phyloP scores from a whole-genome alignment of 2,888 invertebrate species.

The Villa cingulata region DNA sequence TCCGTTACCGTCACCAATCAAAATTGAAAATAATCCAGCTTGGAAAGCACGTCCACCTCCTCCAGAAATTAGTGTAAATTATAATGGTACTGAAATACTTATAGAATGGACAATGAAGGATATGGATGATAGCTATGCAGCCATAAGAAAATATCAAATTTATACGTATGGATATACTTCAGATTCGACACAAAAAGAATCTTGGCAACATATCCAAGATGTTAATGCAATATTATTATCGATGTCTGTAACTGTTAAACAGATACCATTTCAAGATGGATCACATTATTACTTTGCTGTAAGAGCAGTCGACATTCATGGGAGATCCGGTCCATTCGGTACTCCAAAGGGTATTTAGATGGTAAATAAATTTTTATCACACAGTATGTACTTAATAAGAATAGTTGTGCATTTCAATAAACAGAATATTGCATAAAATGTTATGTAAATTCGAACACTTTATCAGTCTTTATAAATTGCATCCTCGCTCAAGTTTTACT shows the following conservation, averaged over 20 bases:
- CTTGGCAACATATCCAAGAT: constrained; percentile 92
- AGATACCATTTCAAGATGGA: constrained; percentile 82
- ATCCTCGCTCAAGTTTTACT: too few relatives aligned
- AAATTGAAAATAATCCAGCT: constrained; percentile 33
- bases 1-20: constrained; percentile 32
- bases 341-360: too few relatives aligned
- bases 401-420: too few relatives aligned
- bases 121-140: constrained; percentile 49
- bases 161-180: constrained; percentile 83
- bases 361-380: too few relatives aligned
- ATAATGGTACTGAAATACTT: constrained; percentile 72
- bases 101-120: constrained; percentile 82
- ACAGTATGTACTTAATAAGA: too few relatives aligned
- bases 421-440: too few relatives aligned
- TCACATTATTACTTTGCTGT: constrained; percentile 88
- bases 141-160: constrained; percentile 78
- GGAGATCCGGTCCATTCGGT: constrained; percentile 72
- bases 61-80: constrained; percentile 67
- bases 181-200: constrained; percentile 50
- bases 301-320: constrained; percentile 71
- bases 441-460: too few relatives aligned
- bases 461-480: too few relatives aligned
- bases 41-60: constrained; percentile 67
- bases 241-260: constrained; percentile 90
- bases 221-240: constrained; percentile 83